Evolutionary conservation across 2,113 vertebrate genomes (phyloP).

Genomic region (Arenaria interpres): DNA sequence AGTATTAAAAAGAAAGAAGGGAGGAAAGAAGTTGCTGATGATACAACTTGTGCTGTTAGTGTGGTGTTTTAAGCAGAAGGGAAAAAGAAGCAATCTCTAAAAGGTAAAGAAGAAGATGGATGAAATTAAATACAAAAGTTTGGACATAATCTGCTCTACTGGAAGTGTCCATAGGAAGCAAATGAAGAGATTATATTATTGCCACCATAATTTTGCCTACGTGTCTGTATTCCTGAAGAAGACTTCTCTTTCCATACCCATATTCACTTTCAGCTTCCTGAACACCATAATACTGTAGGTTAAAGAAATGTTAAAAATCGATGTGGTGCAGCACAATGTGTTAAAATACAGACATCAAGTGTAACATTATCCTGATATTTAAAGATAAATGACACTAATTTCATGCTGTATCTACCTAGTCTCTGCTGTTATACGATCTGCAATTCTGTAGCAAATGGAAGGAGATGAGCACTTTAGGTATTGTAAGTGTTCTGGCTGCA

Average conservation of each 20-base stretch:
- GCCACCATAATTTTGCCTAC: background rate
- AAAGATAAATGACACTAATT: constrained; percentile 50
- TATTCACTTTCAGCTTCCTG: background rate
- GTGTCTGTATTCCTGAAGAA: background rate
- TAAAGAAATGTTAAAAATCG: background rate
- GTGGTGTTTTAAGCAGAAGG: background rate
- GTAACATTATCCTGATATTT: constrained; percentile 15
- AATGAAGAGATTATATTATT: background rate
- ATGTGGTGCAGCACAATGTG: background rate
- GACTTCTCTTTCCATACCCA: background rate
- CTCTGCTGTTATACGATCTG: background rate
- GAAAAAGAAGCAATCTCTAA: background rate
- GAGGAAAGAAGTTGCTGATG: background rate
- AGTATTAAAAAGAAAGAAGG: background rate
- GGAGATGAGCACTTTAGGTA: background rate
- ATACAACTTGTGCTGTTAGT: background rate
- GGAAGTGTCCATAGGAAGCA: background rate
- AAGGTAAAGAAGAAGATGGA: background rate
- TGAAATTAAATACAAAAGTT: background rate
- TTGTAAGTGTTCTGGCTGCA: background rate
- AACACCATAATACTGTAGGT: background rate
- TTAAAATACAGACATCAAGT: background rate
- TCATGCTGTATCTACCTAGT: background rate
- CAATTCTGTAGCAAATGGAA: constrained; percentile 4
- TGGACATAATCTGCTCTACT: background rate